Evolutionary conservation across 2,888 invertebrate genomes (phyloP), one percentile per base, ranked within the genome.

Genomic region (Camptogramma bilineatum): DNA sequence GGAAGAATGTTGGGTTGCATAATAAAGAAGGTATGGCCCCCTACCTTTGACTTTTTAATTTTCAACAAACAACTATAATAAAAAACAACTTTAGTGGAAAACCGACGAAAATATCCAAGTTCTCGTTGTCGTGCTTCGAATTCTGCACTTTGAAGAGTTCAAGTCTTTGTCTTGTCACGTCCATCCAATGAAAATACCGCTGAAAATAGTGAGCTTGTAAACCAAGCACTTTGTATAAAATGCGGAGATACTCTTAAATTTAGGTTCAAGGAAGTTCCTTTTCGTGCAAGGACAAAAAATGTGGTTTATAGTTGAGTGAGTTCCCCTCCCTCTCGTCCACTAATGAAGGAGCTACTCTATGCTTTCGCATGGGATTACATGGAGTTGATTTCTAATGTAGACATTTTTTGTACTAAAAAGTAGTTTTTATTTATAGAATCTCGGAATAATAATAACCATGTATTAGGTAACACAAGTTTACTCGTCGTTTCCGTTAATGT

Each of bases 281-380:
- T 82, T 80, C 76, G 77, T 62, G 76, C 76, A 76, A 76, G 75
- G 82, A 85, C 83, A 85, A 86, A 87, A 89, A 88, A 84, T 81
- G 82, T 84, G 84, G 83, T 80, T 80, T 78, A 84, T 87, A 86
- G 85, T 89, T 83, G 82, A 83, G 82, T 77, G 80, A 76, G 76
- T 74, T 73, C 76, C 77, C 56, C 50, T 79, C 79, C 78, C 76
- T 75, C 62, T 71, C 74, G 80, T 74, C 79, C 84, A 80, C 85
- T 90, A 90, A 90, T 89, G 90, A 90, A 90, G 84, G 86, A 85
- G 86, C 88, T 84, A 88, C 84, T 84, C 77, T 79, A 74, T 73
- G 70, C 66, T 51, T 31, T 68, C 60, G 64, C 31, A 51, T 66
- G 55, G 76, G 70, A 50, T 81, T 81, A 85, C 82, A 86, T 85